Percentiles rank a stretch among this genome's conserved stretches.
Evolutionary conservation across 2,113 vertebrate species (phyloP).

Genomic region (Clinocottus analis): DNA sequence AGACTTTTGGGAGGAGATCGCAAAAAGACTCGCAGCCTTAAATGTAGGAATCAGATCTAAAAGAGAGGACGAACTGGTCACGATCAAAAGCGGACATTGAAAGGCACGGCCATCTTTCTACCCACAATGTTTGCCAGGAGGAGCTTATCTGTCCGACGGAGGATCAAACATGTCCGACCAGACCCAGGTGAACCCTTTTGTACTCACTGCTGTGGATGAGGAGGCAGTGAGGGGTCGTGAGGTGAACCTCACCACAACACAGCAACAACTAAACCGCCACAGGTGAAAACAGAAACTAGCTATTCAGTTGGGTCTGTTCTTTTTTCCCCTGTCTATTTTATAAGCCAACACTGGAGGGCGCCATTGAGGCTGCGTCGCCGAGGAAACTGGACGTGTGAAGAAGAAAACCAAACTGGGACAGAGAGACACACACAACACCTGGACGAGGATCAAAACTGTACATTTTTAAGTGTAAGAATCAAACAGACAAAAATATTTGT

Average conservation of each 20-base stretch:
- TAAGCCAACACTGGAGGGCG: slow-evolving; percentile 77
- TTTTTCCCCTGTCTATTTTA: slow-evolving; percentile 77
- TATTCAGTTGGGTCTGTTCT: slow-evolving; percentile 55
- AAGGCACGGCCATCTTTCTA: slow-evolving; percentile 48
- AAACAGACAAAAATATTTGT: slow-evolving; percentile 84
- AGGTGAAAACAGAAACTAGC: slow-evolving; percentile 44
- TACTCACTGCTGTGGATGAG: slow-evolving; percentile 52
- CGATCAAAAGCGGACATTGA: slow-evolving; percentile 26
- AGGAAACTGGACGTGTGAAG: slow-evolving; percentile 26
- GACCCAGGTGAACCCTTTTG: slow-evolving; percentile 58
- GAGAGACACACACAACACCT: slow-evolving; percentile 57
- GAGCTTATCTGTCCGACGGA: slow-evolving; percentile 37
- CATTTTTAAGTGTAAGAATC: slow-evolving; percentile 86
- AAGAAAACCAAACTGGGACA: slow-evolving; percentile 53
- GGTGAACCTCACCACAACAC: slow-evolving; percentile 40
- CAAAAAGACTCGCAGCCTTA: slow-evolving; percentile 65
- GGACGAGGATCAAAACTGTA: slow-evolving; percentile 79
- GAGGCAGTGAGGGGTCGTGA: slow-evolving; percentile 38
- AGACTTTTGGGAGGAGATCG: slow-evolving; percentile 24
- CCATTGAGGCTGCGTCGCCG: slow-evolving; percentile 58
- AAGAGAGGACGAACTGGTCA: slow-evolving; percentile 23
- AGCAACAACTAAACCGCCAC: slow-evolving; percentile 30
- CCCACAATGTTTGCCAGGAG: slow-evolving; percentile 46
- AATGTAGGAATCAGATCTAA: slow-evolving; percentile 44
- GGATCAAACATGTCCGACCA: slow-evolving; percentile 6